phyloP scores from a whole-genome alignment of 2,113 vertebrate genomes.

The Paradoxurus hermaphroditus region DNA sequence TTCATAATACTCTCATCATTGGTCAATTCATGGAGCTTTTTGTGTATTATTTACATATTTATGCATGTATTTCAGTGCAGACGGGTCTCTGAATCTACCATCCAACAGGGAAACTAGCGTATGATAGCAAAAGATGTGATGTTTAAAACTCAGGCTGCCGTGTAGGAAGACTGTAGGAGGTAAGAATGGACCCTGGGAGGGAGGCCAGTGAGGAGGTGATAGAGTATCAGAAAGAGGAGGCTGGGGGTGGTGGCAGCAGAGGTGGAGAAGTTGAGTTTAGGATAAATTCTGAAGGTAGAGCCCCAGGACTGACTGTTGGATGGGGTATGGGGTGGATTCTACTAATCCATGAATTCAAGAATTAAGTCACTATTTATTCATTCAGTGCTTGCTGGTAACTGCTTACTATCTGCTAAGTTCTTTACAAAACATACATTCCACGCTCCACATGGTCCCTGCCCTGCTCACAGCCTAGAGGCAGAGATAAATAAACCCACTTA shows the following conservation, averaged over 20 bases:
- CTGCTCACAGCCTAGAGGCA: neutral
- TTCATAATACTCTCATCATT: neutral
- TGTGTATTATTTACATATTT: neutral
- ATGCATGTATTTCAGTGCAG: neutral
- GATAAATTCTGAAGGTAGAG: neutral
- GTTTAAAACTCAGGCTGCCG: neutral
- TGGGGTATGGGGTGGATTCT: neutral
- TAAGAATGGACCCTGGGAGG: neutral
- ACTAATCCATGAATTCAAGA: neutral
- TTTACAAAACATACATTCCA: neutral
- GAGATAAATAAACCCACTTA: neutral
- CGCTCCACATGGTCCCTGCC: neutral
- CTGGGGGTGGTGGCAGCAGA: neutral
- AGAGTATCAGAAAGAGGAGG: neutral
- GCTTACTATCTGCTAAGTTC: neutral
- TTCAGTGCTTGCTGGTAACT: neutral
- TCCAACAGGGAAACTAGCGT: neutral
- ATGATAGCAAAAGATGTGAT: neutral
- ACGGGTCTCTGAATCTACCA: neutral
- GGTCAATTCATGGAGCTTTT: neutral
- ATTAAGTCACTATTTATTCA: neutral
- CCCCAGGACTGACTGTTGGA: neutral
- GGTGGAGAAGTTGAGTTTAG: neutral
- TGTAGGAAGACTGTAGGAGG: neutral
- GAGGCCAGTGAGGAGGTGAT: neutral